A percentile compares a stretch with the other conserved stretches of the same genome.
phyloP scores from a whole-genome alignment of 2,797 vertebrate genomes.

The Smutsia gigantea region DNA sequence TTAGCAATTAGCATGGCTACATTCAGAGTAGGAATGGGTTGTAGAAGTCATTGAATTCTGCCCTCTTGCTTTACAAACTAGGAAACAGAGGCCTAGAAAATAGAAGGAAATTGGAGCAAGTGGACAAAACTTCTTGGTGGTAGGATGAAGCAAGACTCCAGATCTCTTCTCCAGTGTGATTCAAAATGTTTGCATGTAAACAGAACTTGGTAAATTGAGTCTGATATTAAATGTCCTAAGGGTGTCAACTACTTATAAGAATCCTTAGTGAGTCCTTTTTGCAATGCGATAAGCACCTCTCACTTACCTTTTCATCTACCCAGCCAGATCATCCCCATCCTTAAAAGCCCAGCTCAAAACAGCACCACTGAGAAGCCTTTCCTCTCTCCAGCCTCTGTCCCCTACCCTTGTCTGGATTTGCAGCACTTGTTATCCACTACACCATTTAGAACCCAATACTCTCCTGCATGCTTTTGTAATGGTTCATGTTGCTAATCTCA shows the following conservation, averaged over 20 bases:
- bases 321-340: neutral
- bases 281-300: slow-evolving; percentile 15
- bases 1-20: neutral
- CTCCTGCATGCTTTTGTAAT: slow-evolving; percentile 9
- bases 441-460: slow-evolving; percentile 43
- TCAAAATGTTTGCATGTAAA: slow-evolving; percentile 17
- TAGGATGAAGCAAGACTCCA: neutral
- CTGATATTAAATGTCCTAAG: neutral
- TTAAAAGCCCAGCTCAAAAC: slow-evolving; percentile 29
- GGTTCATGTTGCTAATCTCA: slow-evolving; percentile 16
- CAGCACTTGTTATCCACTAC: neutral
- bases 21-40: slow-evolving; percentile 22
- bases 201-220: slow-evolving; percentile 5
- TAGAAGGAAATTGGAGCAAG: slow-evolving; percentile 35
- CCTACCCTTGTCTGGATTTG: neutral
- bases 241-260: neutral
- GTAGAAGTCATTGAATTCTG: neutral
- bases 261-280: slow-evolving; percentile 21
- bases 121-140: neutral
- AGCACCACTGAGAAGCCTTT: slow-evolving; percentile 14
- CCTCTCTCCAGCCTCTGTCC: neutral
- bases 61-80: neutral
- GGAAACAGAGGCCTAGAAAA: slow-evolving; percentile 10
- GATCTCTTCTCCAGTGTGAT: neutral
- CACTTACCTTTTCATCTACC: neutral